Base-by-base conservation (phyloP, 2,888 invertebrate species). In the Lampropteryx suffumata region DNA sequence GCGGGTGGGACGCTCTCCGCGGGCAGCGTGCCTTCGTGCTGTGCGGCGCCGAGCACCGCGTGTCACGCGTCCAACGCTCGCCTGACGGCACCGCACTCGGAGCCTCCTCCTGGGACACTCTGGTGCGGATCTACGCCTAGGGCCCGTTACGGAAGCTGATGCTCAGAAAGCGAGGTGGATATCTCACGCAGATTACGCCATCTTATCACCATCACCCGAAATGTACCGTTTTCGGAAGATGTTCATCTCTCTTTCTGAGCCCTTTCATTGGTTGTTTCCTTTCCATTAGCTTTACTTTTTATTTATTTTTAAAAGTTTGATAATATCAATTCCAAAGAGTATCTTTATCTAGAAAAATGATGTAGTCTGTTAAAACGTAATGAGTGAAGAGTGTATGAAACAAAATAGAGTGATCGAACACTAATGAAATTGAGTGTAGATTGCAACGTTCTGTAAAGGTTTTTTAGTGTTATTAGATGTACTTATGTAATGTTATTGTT, bases 1-100 rank as follows among this genome's bases (percentile, higher is more conserved):
- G 98, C 86, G 96, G 98, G 27, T 99, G 99, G 99, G 99, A 99
- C 89, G 97, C 98, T 28, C 91, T 99, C 59, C 99, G 99, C 79
- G 97, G 97, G 64, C 94, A 94, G 68, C 93, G 99, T 57, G 95
- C 98, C 39, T 95, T 96, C 74, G 93, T 98, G 65, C 90, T 99
- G 50, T 98, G 98, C 82, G 98, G 98, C 0, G 99, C 99, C 88
- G 99, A 99, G 90, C 98, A 99, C 88, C 92, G 98, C 72, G 97
- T 98, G 33, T 96, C 96, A 42, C 95, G 96, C 86, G 92, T 98
- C 57, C 95, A 95, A 83, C 96, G 98, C 30, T 97, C 99, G 50
- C 99, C 99, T 39, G 99, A 99, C 91, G 99, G 99, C 57, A 98
- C 99, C 27, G 98, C 99, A 48, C 92, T 99, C 10, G 97, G 97